Evolutionary conservation across 1,140 invertebrate genomes (phyloP).

Genomic region (Aphis gossypii): DNA sequence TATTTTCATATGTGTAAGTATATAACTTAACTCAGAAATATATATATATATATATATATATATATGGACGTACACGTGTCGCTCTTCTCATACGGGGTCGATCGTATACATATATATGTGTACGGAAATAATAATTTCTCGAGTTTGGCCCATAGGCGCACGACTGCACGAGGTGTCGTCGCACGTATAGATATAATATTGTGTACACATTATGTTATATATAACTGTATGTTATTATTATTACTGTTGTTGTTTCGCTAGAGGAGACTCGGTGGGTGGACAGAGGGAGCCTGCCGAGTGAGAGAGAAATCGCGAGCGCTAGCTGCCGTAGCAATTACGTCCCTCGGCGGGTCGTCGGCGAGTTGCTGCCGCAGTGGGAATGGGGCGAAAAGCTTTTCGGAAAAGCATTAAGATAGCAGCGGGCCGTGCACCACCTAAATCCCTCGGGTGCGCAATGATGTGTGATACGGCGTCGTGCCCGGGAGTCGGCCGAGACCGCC

Average conservation of each 20-base stretch:
- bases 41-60: no score
- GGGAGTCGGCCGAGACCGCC: neutral
- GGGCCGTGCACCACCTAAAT: conserved; percentile 41
- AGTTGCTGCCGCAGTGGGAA: conserved; percentile 7
- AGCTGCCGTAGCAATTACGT: conserved; percentile 14
- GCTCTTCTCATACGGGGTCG: neutral
- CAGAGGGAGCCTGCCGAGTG: neutral
- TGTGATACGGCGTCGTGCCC: conserved; percentile 49
- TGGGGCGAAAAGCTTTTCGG: conserved; percentile 53
- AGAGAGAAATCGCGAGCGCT: neutral
- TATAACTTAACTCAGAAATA: neutral
- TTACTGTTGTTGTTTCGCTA: neutral
- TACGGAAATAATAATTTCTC: neutral
- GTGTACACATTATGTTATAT: neutral
- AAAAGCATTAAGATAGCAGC: conserved; percentile 56
- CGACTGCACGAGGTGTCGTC: neutral
- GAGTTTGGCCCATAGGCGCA: neutral
- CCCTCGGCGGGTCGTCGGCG: neutral
- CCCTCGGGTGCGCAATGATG: conserved; percentile 54
- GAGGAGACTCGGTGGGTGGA: neutral
- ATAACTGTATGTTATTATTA: neutral
- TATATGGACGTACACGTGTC: neutral
- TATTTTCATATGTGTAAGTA: neutral
- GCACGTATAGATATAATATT: neutral
- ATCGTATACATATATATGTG: neutral